Conservation (phyloP, 2,797 vertebrate genomes). For the Micropoecilia bifurca region DNA sequence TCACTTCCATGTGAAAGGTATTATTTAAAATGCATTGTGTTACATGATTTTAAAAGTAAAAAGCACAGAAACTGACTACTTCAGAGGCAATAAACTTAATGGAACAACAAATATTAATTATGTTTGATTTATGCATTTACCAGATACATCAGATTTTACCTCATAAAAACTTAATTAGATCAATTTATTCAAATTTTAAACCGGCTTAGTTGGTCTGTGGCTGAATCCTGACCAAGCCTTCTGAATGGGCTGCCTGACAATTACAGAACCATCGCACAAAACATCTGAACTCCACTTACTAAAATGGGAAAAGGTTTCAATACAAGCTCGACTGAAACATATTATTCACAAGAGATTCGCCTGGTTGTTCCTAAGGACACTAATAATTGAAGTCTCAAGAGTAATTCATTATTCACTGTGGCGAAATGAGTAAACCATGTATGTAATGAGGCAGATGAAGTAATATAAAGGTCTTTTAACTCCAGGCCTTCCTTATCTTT, state of each 20-base stretch:
- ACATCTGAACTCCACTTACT: slow-evolving; percentile 4
- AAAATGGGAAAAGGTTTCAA: slow-evolving; percentile 1
- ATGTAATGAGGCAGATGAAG: slow-evolving; percentile 16
- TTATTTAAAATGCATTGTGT: background rate
- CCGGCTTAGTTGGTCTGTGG: background rate
- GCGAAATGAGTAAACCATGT: slow-evolving; percentile 27
- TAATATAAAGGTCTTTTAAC: slow-evolving; percentile 26
- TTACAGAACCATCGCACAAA: background rate
- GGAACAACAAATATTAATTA: background rate
- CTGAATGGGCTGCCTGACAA: background rate
- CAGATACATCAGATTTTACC: background rate
- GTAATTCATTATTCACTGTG: slow-evolving; percentile 11
- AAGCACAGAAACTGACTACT: background rate
- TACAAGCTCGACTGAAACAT: background rate
- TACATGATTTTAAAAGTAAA: background rate
- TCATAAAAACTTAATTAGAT: background rate
- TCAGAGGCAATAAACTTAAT: background rate
- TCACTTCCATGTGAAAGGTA: background rate
- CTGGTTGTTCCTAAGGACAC: slow-evolving; percentile 7
- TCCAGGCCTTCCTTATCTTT: slow-evolving; percentile 15
- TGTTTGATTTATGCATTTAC: background rate
- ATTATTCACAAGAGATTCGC: background rate
- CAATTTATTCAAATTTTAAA: background rate
- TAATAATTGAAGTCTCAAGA: slow-evolving; percentile 12
- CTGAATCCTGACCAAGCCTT: background rate